Evolutionary conservation across 2,113 vertebrate genomes (phyloP), one percentile per base, ranked within the genome.

Genomic region (Sinocyclocheilus maitianheensis): DNA sequence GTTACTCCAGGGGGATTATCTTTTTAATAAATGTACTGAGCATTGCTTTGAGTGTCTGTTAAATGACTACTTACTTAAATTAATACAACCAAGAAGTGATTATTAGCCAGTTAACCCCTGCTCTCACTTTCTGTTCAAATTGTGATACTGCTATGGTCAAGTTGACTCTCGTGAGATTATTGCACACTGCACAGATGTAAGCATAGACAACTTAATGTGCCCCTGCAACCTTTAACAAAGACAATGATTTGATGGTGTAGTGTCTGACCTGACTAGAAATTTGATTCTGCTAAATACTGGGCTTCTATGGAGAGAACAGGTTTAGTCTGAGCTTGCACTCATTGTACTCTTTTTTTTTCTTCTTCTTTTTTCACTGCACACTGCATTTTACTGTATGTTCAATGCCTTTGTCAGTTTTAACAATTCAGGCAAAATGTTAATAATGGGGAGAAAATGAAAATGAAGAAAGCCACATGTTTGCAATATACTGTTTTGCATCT

Each of bases 11-110:
- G 5, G 22, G 8, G 3, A 48, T 48, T 24, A 75, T 48, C 72
- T 75, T 14, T 75, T 75, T 14, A 75, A 75, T 75, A 75, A 75
- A 75, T 58, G 53, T 60, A 78, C 30, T 58, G 26, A 58, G 4
- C 2, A 60, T 60, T 22, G 53, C 2, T 78, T 58, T 7, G 5
- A 58, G 53, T 34, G 22, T 46, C 71, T 74, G 40, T 46, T 13
- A 46, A 67, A 34, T 12, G 10, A n/a, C 72, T 20, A 22, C 37
- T n/a, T 43, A 12, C 71, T 74, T 74, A 74, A 74, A 74, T 40
- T 0, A 46, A 74, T 11, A 75, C 4, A 24, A 46, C 40, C n/a
- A 46, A 75, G 62, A 65, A 26, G n/a, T 65, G 24, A 65, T 63
- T 63, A 63, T 63, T 63, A 3, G 20, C 18, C 18, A 74, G 20